phyloP scores from a whole-genome alignment of 2,113 vertebrate species.

The Tachycineta bicolor region DNA sequence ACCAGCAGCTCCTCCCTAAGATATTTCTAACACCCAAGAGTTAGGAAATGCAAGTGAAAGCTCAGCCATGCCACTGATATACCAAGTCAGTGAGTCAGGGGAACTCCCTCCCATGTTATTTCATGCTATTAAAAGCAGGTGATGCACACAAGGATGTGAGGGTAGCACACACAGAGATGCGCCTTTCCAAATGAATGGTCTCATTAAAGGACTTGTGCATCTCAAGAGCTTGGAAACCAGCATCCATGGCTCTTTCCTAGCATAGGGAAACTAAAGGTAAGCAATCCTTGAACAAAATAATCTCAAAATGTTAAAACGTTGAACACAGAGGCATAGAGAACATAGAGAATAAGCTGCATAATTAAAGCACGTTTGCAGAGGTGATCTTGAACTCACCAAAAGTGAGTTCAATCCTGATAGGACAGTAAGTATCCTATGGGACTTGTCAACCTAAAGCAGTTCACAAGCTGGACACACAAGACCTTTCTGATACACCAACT shows the following conservation, averaged over 20 bases:
- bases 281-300: background rate
- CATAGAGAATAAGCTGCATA: background rate
- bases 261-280: background rate
- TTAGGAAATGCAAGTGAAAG: slow-evolving; percentile 50
- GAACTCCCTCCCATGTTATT: background rate
- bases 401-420: background rate
- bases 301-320: background rate
- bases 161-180: background rate
- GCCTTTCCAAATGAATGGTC: background rate
- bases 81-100: background rate
- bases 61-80: background rate
- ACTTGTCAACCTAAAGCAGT: background rate
- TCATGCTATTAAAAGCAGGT: background rate
- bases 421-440: background rate
- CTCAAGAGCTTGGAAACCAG: background rate
- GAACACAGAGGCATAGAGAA: background rate
- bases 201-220: background rate
- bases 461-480: background rate
- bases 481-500: background rate
- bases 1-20: background rate
- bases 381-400: background rate
- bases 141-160: background rate
- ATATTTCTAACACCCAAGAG: background rate
- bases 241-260: background rate
- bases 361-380: background rate